Percentiles rank a stretch among this genome's conserved stretches.
Conservation (phyloP, 2,888 invertebrate species). For the Teinopalpus imperialis region DNA sequence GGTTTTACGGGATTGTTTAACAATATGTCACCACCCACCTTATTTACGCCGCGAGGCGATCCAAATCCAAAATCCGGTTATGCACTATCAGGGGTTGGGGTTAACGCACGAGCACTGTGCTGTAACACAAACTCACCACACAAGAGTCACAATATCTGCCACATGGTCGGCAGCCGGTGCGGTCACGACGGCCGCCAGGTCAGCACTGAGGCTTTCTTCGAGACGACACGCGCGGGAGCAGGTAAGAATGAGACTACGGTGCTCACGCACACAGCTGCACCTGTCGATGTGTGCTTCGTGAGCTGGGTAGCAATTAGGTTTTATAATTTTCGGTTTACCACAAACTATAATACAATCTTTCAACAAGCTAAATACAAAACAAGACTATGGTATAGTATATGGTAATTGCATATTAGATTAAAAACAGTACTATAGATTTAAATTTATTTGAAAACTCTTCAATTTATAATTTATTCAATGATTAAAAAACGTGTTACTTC, state of each 20-base stretch:
- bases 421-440: no score
- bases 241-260: conserved; percentile 66
- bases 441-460: no score
- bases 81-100: conserved; percentile 77
- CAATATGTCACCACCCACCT: conserved; percentile 57
- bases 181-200: conserved; percentile 74
- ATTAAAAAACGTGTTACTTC: no score
- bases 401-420: no score
- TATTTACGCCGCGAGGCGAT: conserved; percentile 67
- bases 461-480: no score
- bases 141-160: conserved; percentile 68
- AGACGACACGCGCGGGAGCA: conserved; percentile 62
- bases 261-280: conserved; percentile 43
- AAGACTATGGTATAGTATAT: no score
- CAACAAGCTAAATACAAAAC: no score
- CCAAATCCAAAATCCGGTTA: conserved; percentile 72
- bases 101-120: conserved; percentile 76
- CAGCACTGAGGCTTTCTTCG: conserved; percentile 72
- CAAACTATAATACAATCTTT: background rate
- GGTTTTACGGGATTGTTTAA: conserved; percentile 28
- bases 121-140: conserved; percentile 73
- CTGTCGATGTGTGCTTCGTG: conserved; percentile 39
- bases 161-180: conserved; percentile 73
- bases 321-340: conserved; percentile 21
- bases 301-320: conserved; percentile 37